Evolutionary conservation across 2,113 vertebrate genomes (phyloP).

Genomic region (Actenoides lindsayi): DNA sequence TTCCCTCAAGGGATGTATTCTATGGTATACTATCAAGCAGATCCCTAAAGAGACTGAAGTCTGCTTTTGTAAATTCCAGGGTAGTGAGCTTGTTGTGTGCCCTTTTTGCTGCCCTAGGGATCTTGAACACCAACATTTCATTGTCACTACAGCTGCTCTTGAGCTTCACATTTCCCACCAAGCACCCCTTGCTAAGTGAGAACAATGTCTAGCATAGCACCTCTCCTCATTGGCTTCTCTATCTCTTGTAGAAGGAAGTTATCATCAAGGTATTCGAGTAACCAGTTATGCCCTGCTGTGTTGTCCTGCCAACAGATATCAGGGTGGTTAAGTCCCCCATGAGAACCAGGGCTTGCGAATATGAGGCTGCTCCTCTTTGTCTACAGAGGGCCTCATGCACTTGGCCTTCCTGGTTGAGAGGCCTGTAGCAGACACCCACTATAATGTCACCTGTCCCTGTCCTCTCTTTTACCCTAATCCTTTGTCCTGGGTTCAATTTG

Average conservation of each 20-base stretch:
- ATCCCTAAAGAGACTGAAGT: background rate
- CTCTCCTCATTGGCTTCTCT: background rate
- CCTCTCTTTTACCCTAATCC: no score
- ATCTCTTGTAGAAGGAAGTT: background rate
- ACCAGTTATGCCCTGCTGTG: background rate
- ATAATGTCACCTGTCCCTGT: no score
- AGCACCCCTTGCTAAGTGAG: background rate
- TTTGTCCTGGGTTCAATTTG: no score
- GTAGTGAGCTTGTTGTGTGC: background rate
- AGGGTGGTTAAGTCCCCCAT: no score
- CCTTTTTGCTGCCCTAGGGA: background rate
- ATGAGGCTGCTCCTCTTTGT: no score
- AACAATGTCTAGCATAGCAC: background rate
- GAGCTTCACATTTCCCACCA: background rate
- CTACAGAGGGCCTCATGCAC: no score
- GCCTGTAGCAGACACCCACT: no score
- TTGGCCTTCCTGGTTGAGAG: no score
- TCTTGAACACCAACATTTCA: background rate
- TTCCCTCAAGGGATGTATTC: background rate
- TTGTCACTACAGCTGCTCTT: background rate
- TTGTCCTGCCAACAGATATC: background rate
- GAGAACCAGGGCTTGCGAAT: no score
- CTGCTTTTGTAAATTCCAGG: background rate
- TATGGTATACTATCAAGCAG: background rate
- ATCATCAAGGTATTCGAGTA: background rate